These are phyloP conservation scores for Gambelia wislizenii DNA, from an alignment of 2,797 vertebrate genomes.

Conservation along the genomic window DNA sequence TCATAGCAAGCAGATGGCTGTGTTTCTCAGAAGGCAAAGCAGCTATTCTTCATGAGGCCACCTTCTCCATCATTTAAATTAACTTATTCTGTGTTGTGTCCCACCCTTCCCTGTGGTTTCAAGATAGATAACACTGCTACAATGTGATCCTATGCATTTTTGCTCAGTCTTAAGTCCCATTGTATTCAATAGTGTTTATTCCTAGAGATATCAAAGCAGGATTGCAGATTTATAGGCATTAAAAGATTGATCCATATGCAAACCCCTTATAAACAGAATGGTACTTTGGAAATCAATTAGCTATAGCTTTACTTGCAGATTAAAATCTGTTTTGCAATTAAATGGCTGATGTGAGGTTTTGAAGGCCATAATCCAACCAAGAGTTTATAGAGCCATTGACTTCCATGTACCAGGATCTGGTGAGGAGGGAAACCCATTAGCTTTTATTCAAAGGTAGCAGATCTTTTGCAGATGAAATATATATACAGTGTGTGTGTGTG, in stretches of 20 bases:
- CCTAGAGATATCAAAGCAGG: neutral
- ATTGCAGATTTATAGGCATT: no score
- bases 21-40: constrained; percentile 24
- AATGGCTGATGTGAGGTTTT: no score
- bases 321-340: no score
- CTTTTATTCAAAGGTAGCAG: neutral
- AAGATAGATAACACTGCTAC: neutral
- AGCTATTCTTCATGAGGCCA: neutral
- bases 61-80: constrained; percentile 18
- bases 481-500: no score
- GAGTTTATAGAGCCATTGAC: neutral
- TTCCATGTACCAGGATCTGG: neutral
- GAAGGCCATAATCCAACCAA: neutral
- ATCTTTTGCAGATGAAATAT: neutral
- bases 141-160: neutral
- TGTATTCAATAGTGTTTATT: neutral
- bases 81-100: constrained; percentile 11
- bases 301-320: no score
- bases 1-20: constrained; percentile 27
- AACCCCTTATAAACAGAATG: no score
- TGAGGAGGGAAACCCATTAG: no score
- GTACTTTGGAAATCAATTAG: no score
- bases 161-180: neutral
- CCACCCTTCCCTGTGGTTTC: neutral
- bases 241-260: no score